Evolutionary conservation across 2,797 vertebrate species (phyloP), one percentile per base, ranked within the genome.

Genomic region (Rhinogobio ventralis): DNA sequence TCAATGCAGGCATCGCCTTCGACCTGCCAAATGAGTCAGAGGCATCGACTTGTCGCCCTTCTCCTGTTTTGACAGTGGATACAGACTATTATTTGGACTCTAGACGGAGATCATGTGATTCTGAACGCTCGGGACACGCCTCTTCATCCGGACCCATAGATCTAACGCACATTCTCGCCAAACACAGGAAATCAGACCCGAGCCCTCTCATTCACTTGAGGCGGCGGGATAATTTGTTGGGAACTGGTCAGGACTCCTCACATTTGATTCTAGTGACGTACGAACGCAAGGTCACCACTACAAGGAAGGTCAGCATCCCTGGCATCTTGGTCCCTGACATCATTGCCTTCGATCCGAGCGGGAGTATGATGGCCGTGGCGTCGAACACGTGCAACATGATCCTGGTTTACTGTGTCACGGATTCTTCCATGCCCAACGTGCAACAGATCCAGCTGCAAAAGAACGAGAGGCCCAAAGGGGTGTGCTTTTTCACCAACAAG

Each of bases 311-410:
- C 51, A 95, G 95, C 84, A 94, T 99, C 66, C 97, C 98, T 0
- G 97, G 98, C 45, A 95, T 99, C 87, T 91, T 99, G 90, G 96
- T 97, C 45, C 98, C 98, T 1, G 98, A 99, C 85, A 95, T 99
- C 23, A 92, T 99, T 79, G 96, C 97, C 45, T 97, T 98, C 87
- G 96, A 97, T 88, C 89, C 92, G 0, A 93, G 91, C 67, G 95
- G 94, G n/a, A 96, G 96, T 73, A 95, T 94, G 0, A 94, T 98
- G 0, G 96, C 96, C 0, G 96, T 99, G 86, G 96, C 98, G 8
- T 99, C 98, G 77, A 99, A 98, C 90, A 96, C 95, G 0, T 96
- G 96, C 87, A 97, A 95, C 36, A 84, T 95, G 91, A 95, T 99
- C 87, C 95, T 99, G 15, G 95, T 98, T 83, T 99, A 98, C 91